Conservation (phyloP, 2,888 invertebrate genomes). For the Bombyx huttoni region DNA sequence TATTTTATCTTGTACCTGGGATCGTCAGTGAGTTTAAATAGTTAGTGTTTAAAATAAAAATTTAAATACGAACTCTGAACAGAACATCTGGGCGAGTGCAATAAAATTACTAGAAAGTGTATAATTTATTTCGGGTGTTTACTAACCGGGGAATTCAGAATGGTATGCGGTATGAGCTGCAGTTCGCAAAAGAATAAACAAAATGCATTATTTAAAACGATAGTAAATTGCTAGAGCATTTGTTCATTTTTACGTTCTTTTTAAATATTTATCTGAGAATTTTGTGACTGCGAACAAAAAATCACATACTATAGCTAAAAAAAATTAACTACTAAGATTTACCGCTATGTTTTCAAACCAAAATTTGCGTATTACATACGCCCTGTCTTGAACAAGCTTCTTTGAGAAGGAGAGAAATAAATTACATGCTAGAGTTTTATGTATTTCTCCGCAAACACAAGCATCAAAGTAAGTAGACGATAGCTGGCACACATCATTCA, state of each 20-base stretch:
- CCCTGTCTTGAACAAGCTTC: too few species aligned
- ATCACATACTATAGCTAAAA: too few species aligned
- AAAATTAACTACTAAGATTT: too few species aligned
- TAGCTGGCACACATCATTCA: too few species aligned
- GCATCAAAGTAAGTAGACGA: too few species aligned
- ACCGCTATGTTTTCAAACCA: too few species aligned
- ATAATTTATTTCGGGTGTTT: background rate
- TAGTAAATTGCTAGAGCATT: background rate
- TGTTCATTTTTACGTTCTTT: background rate
- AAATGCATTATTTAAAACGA: background rate
- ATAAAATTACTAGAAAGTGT: background rate
- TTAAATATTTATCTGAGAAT: background rate
- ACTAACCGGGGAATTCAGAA: slow-evolving; percentile 1
- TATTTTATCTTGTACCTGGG: background rate
- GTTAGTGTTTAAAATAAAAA: background rate
- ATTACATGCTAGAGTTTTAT: too few species aligned
- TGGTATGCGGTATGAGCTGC: background rate
- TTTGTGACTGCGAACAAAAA: too few species aligned
- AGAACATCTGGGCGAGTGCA: background rate
- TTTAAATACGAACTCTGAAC: background rate
- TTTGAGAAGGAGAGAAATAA: too few species aligned
- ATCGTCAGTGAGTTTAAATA: background rate
- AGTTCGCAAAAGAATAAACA: background rate
- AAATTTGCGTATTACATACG: too few species aligned
- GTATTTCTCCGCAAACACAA: too few species aligned